These are phyloP conservation scores for Phanerotoma sp. DNA, from an alignment of 2,888 invertebrate genomes.

Conservation along the genomic window DNA sequence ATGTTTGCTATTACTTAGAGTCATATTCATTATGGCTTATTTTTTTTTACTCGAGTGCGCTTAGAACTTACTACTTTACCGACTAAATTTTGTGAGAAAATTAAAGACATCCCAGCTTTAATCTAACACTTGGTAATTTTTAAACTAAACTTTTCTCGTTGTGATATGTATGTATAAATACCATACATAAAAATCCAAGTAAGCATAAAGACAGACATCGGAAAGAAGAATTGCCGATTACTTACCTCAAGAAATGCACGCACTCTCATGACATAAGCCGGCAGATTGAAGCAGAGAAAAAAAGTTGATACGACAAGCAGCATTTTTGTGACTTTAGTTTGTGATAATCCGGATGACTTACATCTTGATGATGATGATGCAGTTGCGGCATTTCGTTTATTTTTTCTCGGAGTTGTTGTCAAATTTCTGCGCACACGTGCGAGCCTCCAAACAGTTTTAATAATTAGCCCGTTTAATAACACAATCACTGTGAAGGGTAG, in stretches of 20 bases:
- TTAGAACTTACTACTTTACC: no score
- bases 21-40: no score
- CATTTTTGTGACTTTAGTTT: conserved; percentile 78
- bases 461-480: conserved; percentile 71
- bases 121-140: no score
- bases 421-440: conserved; percentile 56
- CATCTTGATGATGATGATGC: neutral
- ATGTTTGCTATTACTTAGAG: no score
- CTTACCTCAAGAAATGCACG: conserved; percentile 65
- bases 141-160: no score
- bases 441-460: conserved; percentile 67
- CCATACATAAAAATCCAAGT: no score
- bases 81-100: no score
- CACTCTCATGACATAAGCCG: conserved; percentile 72
- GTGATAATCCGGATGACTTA: conserved; percentile 52
- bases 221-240: neutral
- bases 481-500: conserved; percentile 72
- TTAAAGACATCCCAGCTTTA: no score
- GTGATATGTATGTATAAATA: no score
- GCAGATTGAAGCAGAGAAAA: conserved; percentile 76
- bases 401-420: conserved; percentile 28
- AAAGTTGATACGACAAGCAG: conserved; percentile 78
- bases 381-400: neutral
- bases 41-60: no score
- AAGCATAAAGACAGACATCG: neutral